A percentile compares a stretch with the other conserved stretches of the same genome.
Conservation (phyloP, 2,888 invertebrate species). For the Tachina fera region DNA sequence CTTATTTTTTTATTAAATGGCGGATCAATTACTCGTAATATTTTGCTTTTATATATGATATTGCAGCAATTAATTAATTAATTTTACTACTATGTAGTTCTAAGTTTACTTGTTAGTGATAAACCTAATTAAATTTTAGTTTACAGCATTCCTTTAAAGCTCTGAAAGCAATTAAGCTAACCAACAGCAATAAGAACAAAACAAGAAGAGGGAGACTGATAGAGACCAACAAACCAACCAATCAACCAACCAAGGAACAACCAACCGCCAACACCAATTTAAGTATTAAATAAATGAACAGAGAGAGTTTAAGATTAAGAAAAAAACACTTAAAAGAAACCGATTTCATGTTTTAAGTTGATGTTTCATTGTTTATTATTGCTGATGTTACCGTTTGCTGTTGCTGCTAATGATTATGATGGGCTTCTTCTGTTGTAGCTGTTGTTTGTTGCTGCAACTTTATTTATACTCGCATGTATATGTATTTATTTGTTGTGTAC, state of each 20-base stretch:
- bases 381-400: slow-evolving; percentile 30
- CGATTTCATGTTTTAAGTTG: slow-evolving; percentile 57
- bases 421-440: slow-evolving; percentile 34
- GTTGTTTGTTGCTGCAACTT: slow-evolving; percentile 41
- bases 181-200: slow-evolving; percentile 5
- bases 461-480: too few species aligned
- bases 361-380: slow-evolving; percentile 46
- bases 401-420: slow-evolving; percentile 63
- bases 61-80: too few species aligned
- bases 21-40: too few species aligned
- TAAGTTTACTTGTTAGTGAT: background rate
- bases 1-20: too few species aligned
- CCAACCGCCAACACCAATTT: slow-evolving; percentile 57
- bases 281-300: slow-evolving; percentile 38
- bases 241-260: background rate
- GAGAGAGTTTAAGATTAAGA: background rate
- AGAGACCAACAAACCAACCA: slow-evolving; percentile 9
- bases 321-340: slow-evolving; percentile 38
- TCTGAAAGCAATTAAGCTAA: slow-evolving; percentile 37
- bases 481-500: slow-evolving; percentile 50
- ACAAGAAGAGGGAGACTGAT: slow-evolving; percentile 19
- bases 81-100: background rate
- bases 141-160: slow-evolving; percentile 10
- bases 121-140: background rate
- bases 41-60: too few species aligned